Base-by-base conservation (phyloP, 2,888 invertebrate species). In the Orthosia gracilis region DNA sequence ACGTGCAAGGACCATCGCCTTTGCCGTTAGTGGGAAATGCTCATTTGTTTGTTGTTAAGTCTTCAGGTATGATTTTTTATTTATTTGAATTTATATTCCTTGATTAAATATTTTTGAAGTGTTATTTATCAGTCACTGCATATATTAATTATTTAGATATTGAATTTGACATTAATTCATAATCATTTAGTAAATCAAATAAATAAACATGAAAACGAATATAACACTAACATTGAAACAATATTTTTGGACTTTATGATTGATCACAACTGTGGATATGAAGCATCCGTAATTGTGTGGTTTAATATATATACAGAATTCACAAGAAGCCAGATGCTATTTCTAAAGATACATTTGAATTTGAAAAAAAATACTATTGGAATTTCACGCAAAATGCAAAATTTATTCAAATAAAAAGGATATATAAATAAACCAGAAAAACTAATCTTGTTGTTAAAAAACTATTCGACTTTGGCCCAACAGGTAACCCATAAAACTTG, bases 1-100 rank as follows among this genome's bases (percentile, higher is more conserved):
- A 92, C 63, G 55, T 94, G 15, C 84, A 83, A 3, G 95, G 95
- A 12, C 96, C 97, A 0, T 62, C 78, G 0, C 91, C 93, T 0
- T 80, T 94, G 54, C 97, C 97, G 0, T 17, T 97, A 3, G 62
- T 97, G 15, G 97, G 97, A 0, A 97, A 97, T 91, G 97, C 93
- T 0, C 90, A 94, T 74, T 90, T 96, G 31, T 92, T 97, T 76
- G 87, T 94, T n/a, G 94, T 93, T 72, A 87, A 89, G 68, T 94
- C 97, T n/a, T 87, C 94, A 78, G 91, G 95, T 95, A 88, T 80
- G 83, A 65, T 61, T 45, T 9, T 71, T 45, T 23, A 7, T 31
- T 47, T 52, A 0, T 17, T 23, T 55, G 49, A 40, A 40, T 40
- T 57, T 26, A 21, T 31, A n/a, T 15, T n/a, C 49, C 31, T 31